These are phyloP conservation scores for Emberiza fucata DNA, from an alignment of 2,113 vertebrate genomes.

Conservation along the genomic window DNA sequence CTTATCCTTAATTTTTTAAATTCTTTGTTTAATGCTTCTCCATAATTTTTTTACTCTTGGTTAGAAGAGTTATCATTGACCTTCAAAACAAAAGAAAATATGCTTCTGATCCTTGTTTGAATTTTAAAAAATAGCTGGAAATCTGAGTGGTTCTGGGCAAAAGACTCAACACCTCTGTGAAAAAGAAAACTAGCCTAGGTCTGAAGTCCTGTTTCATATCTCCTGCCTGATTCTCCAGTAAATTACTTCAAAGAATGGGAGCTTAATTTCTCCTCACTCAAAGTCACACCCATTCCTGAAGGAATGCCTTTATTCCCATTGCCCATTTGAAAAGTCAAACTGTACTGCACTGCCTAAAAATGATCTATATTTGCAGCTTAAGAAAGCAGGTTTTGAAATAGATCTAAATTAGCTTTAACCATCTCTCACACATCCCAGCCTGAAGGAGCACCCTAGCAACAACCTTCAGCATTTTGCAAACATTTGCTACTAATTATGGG, in stretches of 20 bases:
- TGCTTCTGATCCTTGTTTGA: neutral
- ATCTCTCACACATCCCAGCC: neutral
- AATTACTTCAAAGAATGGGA: neutral
- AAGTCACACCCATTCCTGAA: neutral
- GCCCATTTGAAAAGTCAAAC: neutral
- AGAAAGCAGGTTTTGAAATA: neutral
- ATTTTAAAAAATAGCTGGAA: neutral
- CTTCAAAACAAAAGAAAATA: neutral
- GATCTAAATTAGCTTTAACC: conserved; percentile 12
- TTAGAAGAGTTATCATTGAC: neutral
- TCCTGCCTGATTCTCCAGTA: neutral
- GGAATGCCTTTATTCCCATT: neutral
- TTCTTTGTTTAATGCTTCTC: too few relatives aligned
- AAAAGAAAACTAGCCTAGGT: neutral
- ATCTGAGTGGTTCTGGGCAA: neutral
- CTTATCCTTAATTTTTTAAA: neutral
- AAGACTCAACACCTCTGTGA: neutral
- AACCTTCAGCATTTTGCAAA: conserved; percentile 22
- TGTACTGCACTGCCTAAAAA: neutral
- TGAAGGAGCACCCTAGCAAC: conserved; percentile 31
- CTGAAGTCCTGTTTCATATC: neutral
- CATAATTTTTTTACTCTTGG: neutral
- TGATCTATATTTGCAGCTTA: neutral
- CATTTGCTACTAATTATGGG: conserved; percentile 48
- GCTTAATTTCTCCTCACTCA: neutral